phyloP scores from a whole-genome alignment of 2,113 vertebrate species.

The Haliaeetus leucogaster region DNA sequence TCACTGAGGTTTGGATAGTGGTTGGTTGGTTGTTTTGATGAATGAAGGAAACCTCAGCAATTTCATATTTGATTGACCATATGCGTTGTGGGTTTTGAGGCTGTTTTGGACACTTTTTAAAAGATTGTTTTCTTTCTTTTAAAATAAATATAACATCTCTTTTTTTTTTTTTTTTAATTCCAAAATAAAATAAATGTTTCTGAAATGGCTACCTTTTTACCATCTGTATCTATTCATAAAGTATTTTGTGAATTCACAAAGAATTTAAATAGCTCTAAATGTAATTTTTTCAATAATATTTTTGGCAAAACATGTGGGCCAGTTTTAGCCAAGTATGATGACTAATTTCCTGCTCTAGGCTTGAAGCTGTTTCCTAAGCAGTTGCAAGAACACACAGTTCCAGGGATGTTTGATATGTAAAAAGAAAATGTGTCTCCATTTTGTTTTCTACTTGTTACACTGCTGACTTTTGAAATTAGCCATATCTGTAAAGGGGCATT shows the following conservation, averaged over 20 bases:
- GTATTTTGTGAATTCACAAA: neutral
- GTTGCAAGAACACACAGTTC: neutral
- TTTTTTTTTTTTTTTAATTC: neutral
- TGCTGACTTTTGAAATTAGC: neutral
- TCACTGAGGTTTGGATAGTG: neutral
- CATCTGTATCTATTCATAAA: neutral
- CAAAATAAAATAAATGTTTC: neutral
- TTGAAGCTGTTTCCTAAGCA: neutral
- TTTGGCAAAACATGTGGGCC: neutral
- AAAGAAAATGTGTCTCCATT: neutral
- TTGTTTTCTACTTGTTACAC: neutral
- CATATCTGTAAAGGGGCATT: rapidly evolving
- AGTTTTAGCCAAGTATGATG: slow-evolving; percentile 1
- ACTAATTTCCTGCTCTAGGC: slow-evolving; percentile 18
- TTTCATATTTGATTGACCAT: neutral
- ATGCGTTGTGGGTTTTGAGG: neutral
- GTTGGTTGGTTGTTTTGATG: neutral
- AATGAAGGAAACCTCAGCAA: neutral
- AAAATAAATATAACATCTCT: neutral
- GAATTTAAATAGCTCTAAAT: neutral
- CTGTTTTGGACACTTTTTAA: neutral
- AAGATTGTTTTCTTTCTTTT: neutral
- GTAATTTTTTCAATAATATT: neutral
- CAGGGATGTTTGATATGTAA: neutral
- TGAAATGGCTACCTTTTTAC: neutral